phyloP scores from a whole-genome alignment of 35 echinoderm and acorn worm species.

The Ptychodera flava region DNA sequence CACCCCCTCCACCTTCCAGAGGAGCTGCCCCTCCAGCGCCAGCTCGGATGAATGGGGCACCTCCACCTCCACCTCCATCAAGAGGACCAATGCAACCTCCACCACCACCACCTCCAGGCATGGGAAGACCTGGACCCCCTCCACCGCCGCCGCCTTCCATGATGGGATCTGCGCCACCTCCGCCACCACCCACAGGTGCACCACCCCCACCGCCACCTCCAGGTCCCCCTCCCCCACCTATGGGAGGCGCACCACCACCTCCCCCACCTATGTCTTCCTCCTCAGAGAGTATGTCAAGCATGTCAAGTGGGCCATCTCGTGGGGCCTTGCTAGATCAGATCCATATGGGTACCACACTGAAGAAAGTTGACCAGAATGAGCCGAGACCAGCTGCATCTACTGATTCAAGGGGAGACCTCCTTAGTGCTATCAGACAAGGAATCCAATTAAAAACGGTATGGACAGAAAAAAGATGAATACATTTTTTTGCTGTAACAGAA shows the following conservation, averaged over 20 bases:
- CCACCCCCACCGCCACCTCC: conserved; percentile 22
- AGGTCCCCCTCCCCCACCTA: conserved; percentile 32
- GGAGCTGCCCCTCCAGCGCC: conserved; percentile 30
- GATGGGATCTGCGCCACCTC: conserved; percentile 15
- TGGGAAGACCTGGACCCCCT: too few relatives aligned
- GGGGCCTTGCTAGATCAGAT: conserved; percentile 41
- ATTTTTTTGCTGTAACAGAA: too few relatives aligned
- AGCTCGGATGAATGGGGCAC: neutral
- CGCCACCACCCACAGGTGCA: conserved; percentile 16
- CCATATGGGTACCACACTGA: conserved; percentile 34
- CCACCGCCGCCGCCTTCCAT: conserved; percentile 5
- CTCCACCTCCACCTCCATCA: conserved; percentile 32
- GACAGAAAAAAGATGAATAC: too few relatives aligned
- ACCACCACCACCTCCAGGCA: conserved; percentile 10
- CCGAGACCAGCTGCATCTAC: neutral
- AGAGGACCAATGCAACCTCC: neutral
- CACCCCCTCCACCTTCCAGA: conserved; percentile 22
- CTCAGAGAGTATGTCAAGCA: neutral
- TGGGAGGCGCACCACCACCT: conserved; percentile 23
- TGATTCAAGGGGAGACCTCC: conserved; percentile 35
- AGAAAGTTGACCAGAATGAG: conserved; percentile 32
- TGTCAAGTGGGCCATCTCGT: conserved; percentile 17
- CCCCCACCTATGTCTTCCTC: conserved; percentile 18
- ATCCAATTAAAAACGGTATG: conserved; percentile 33
- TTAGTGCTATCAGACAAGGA: conserved; percentile 46